Conservation (phyloP, 1,140 invertebrate species). For the Leptopilina boulardi region DNA sequence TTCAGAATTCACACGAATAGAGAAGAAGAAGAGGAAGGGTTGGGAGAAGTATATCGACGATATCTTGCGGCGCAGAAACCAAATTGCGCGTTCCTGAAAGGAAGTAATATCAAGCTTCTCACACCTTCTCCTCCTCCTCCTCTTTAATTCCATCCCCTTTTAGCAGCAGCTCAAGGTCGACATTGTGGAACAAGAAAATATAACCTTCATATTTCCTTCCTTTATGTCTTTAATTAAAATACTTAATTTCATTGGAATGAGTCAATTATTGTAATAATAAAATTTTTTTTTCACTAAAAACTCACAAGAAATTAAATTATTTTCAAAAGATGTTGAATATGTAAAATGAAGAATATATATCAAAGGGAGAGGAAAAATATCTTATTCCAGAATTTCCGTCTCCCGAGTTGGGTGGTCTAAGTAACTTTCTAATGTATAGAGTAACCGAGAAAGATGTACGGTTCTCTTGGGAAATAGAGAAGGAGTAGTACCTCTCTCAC, state of each 20-base stretch:
- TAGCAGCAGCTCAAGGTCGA: neutral
- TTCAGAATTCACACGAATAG: slow-evolving; percentile 4
- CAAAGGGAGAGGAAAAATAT: slow-evolving; percentile 18
- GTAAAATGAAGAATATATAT: neutral
- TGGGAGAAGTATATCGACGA: slow-evolving; percentile 26
- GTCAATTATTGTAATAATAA: too few relatives aligned
- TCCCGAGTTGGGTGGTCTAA: neutral
- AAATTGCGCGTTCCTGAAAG: slow-evolving; percentile 31
- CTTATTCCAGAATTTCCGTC: slow-evolving; percentile 13
- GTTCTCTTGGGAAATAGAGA: slow-evolving; percentile 44
- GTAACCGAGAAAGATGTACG: slow-evolving; percentile 20
- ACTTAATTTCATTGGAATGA: neutral
- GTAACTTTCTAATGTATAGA: slow-evolving; percentile 31
- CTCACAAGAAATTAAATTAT: neutral
- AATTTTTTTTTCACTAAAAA: neutral
- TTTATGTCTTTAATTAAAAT: slow-evolving; percentile 11
- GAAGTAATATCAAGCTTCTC: slow-evolving; percentile 30
- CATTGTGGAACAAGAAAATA: slow-evolving; percentile 9
- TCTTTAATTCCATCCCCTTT: neutral
- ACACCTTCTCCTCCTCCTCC: too few relatives aligned
- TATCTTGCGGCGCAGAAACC: slow-evolving; percentile 22
- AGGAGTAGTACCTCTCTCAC: slow-evolving; percentile 37
- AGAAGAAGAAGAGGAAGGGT: neutral
- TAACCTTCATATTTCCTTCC: neutral
- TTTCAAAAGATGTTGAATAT: neutral